Conservation (phyloP, 2,888 invertebrate species). For the Lathronympha strigana region DNA sequence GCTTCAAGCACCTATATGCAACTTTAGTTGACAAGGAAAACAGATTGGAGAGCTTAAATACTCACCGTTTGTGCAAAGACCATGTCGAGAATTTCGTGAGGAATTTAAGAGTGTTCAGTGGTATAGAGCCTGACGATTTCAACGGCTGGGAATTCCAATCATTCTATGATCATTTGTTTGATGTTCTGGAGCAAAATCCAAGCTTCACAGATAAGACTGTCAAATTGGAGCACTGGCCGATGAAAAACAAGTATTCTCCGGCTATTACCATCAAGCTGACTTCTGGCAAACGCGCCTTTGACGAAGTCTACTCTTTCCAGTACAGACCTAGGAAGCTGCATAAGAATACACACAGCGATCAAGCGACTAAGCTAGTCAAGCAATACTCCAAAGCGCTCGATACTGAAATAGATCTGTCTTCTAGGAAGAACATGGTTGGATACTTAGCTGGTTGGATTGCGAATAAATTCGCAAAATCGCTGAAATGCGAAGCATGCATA, state of each 20-base stretch:
- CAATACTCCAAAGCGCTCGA: slow-evolving; percentile 14
- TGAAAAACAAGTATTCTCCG: neutral
- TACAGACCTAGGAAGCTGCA: slow-evolving; percentile 15
- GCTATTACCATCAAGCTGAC: slow-evolving; percentile 5
- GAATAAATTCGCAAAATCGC: slow-evolving; percentile 12
- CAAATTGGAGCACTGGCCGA: neutral
- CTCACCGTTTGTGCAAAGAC: slow-evolving; percentile 25
- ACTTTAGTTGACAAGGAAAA: slow-evolving; percentile 16
- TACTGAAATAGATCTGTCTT: slow-evolving; percentile 9
- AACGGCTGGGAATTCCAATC: neutral
- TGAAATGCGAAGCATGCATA: slow-evolving; percentile 35
- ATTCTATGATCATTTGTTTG: neutral
- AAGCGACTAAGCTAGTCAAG: slow-evolving; percentile 6
- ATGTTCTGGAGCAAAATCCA: neutral
- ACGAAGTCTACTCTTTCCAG: slow-evolving; percentile 23
- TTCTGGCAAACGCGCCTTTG: slow-evolving; percentile 16
- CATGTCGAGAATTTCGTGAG: slow-evolving; percentile 19
- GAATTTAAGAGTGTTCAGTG: neutral
- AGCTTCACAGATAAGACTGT: slow-evolving; percentile 4
- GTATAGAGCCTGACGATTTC: neutral
- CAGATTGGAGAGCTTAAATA: neutral
- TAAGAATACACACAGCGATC: neutral
- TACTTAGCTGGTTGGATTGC: slow-evolving; percentile 38
- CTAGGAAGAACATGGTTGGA: slow-evolving; percentile 23
- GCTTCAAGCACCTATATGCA: slow-evolving; percentile 15